Conservation (phyloP, 2,113 vertebrate species). For the Microcebus jonahi region DNA sequence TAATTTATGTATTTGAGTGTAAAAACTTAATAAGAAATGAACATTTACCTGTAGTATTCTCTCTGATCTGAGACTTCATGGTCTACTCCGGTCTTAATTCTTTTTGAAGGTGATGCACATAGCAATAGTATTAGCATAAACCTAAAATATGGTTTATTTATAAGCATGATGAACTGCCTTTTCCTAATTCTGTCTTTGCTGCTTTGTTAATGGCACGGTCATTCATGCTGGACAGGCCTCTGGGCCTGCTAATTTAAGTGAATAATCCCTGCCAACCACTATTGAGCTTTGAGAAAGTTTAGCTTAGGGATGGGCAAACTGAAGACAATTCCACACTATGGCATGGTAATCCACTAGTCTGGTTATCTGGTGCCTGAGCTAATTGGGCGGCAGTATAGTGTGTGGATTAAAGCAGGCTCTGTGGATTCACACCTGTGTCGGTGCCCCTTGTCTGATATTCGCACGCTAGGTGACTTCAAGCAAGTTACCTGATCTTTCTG, state of each 20-base stretch:
- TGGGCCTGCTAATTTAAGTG: slow-evolving; percentile 12
- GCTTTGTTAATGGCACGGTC: not conserved
- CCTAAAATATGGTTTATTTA: slow-evolving; percentile 43
- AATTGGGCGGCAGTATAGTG: not conserved
- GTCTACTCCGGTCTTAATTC: not conserved
- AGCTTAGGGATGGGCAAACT: not conserved
- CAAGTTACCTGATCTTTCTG: not conserved
- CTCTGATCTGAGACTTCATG: slow-evolving; percentile 28
- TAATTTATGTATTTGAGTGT: slow-evolving; percentile 17
- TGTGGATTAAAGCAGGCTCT: not conserved
- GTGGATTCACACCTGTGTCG: not conserved
- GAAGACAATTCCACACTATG: not conserved
- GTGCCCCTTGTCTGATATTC: not conserved
- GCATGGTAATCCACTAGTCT: not conserved
- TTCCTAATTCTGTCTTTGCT: slow-evolving; percentile 5
- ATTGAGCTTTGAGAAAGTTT: slow-evolving; percentile 16
- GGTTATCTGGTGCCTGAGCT: not conserved
- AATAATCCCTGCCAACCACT: not conserved
- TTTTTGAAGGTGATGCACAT: slow-evolving; percentile 46
- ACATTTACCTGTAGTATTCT: slow-evolving; percentile 32
- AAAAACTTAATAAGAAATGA: slow-evolving; percentile 11
- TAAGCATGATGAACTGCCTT: not conserved
- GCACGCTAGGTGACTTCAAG: not conserved
- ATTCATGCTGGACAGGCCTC: not conserved
- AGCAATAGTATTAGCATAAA: not conserved